phyloP scores from a whole-genome alignment of 2,113 vertebrate genomes.

The Macrotis lagotis region DNA sequence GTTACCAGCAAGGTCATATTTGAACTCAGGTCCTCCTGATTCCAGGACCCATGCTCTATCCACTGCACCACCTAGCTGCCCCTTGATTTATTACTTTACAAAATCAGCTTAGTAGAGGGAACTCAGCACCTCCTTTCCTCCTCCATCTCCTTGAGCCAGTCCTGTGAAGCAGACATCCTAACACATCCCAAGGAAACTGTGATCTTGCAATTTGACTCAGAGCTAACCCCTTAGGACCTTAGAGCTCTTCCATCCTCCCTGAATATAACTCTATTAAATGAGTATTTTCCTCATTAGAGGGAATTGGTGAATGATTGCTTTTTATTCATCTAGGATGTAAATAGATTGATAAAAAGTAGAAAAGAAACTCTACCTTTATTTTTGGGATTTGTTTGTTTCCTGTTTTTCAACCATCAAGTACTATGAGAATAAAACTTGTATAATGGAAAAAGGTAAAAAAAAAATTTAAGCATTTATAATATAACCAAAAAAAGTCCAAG shows the following conservation, averaged over 20 bases:
- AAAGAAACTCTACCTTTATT: background rate
- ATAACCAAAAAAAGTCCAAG: constrained; percentile 6
- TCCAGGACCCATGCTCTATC: too few relatives aligned
- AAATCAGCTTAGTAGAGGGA: background rate
- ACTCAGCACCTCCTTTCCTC: background rate
- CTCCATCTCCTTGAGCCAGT: background rate
- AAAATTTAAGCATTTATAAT: constrained; percentile 5
- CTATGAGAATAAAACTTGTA: background rate
- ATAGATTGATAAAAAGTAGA: background rate
- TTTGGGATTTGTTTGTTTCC: constrained; percentile 12
- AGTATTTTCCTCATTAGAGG: background rate
- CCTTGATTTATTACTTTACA: too few relatives aligned
- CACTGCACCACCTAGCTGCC: too few relatives aligned
- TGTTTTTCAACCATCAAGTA: constrained; percentile 9
- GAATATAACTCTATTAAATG: background rate
- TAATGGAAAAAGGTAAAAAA: background rate
- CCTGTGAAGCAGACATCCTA: background rate
- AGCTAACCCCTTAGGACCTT: background rate
- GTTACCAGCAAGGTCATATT: too few relatives aligned
- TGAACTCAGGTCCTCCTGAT: too few relatives aligned
- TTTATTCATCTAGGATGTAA: background rate
- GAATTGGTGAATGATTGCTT: background rate
- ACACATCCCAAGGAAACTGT: background rate
- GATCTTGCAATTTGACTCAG: too few relatives aligned
- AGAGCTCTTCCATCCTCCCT: background rate